Conservation (phyloP, 2,797 vertebrate species). For the Tadarida brasiliensis region DNA sequence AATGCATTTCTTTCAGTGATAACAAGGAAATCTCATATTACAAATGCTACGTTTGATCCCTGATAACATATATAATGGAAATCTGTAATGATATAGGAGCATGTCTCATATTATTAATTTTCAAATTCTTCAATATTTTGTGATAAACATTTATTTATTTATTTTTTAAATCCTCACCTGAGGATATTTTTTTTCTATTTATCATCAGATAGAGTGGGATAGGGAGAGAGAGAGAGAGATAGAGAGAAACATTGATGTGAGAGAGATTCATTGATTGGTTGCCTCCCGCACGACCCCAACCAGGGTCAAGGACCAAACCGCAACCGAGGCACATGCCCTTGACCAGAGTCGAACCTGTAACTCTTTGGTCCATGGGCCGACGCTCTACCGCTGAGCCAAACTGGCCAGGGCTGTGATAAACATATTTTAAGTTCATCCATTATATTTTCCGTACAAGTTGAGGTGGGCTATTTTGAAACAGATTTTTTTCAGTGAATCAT, state of each 20-base stretch:
- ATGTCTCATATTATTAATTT: conserved; percentile 33
- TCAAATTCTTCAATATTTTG: background rate
- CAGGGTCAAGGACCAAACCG: no score
- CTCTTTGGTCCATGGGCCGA: no score
- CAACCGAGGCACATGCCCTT: no score
- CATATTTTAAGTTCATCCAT: background rate
- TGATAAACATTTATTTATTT: background rate
- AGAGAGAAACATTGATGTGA: no score
- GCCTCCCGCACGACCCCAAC: no score
- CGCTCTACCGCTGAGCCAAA: no score
- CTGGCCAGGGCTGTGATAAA: background rate
- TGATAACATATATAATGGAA: background rate
- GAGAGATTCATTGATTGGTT: no score
- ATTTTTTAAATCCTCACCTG: no score
- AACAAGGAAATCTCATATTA: background rate
- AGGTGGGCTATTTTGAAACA: background rate
- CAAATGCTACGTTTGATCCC: conserved; percentile 21
- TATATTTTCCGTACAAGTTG: conserved; percentile 25
- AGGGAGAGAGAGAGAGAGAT: no score
- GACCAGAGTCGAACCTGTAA: no score
- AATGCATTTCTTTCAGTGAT: conserved; percentile 1
- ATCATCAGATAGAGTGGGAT: no score
- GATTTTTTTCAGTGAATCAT: background rate
- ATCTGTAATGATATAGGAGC: conserved; percentile 19
- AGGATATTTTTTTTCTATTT: no score